Percentiles rank a stretch among this genome's conserved stretches.
These are phyloP conservation scores for Cranoglanis bouderius DNA, from an alignment of 2,113 vertebrate species.

Conservation along the genomic window DNA sequence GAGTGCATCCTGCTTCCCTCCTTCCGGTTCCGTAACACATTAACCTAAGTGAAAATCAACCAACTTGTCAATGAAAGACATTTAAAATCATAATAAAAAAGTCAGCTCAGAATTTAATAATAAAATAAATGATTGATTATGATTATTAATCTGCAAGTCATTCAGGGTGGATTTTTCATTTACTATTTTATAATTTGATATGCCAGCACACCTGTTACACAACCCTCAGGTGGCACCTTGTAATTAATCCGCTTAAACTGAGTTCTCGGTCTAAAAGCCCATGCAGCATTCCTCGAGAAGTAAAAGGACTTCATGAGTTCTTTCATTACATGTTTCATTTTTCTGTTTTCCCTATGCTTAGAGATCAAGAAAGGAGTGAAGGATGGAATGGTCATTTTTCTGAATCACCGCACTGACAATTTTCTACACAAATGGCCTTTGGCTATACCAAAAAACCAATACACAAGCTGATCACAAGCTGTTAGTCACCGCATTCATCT, in stretches of 20 bases:
- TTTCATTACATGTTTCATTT: constrained; percentile 48
- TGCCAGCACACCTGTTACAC: not conserved
- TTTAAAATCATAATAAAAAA: not conserved
- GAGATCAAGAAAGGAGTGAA: constrained; percentile 20
- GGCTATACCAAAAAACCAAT: constrained; percentile 13
- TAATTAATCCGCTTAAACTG: constrained; percentile 48
- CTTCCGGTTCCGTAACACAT: no score
- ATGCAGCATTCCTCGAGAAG: constrained; percentile 20
- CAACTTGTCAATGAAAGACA: not conserved
- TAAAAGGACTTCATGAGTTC: constrained; percentile 16
- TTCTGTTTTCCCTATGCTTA: not conserved
- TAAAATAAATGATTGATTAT: not conserved
- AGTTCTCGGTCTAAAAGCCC: constrained; percentile 19
- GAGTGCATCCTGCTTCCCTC: no score
- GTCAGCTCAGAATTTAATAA: not conserved
- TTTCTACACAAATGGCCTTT: constrained; percentile 18
- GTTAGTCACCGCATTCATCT: constrained; percentile 36
- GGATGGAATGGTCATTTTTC: constrained; percentile 10
- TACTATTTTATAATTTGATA: not conserved
- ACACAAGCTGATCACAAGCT: constrained; percentile 43
- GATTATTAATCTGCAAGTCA: not conserved
- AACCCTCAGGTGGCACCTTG: constrained; percentile 33
- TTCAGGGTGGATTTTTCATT: not conserved
- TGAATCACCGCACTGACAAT: not conserved
- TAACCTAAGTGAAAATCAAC: not conserved